These are phyloP conservation scores for Cosmorhoe ocellata DNA, from an alignment of 2,888 invertebrate species.

Conservation along the genomic window DNA sequence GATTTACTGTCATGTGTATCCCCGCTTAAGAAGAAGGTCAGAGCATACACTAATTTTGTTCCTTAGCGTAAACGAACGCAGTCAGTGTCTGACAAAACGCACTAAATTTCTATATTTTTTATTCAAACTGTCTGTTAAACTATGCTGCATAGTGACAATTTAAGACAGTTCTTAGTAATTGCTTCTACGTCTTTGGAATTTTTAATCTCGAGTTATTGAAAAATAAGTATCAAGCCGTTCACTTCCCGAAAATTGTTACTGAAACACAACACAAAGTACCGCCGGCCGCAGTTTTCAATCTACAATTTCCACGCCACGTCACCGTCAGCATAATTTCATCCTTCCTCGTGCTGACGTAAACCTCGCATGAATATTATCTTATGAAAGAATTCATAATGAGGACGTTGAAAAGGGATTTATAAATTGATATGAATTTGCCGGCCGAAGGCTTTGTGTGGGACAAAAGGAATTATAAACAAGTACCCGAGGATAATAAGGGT, in stretches of 20 bases:
- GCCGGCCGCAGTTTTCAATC: slow-evolving; percentile 15
- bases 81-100: too few relatives aligned
- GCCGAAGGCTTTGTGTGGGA: slow-evolving; percentile 55
- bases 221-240: too few relatives aligned
- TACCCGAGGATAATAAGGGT: slow-evolving; percentile 50
- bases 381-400: slow-evolving; percentile 73
- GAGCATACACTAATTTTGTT: too few relatives aligned
- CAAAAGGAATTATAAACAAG: slow-evolving; percentile 74
- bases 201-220: too few relatives aligned
- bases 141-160: too few relatives aligned
- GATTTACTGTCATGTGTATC: too few relatives aligned
- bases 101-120: too few relatives aligned
- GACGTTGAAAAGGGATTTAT: slow-evolving; percentile 51
- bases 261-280: slow-evolving; percentile 7
- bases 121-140: too few relatives aligned
- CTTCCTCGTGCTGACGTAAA: slow-evolving; percentile 31
- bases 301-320: slow-evolving; percentile 32
- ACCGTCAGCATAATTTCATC: slow-evolving; percentile 36
- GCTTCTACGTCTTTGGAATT: too few relatives aligned
- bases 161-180: too few relatives aligned
- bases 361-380: slow-evolving; percentile 59
- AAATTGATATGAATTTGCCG: slow-evolving; percentile 74
- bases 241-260: not conserved
- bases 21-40: too few relatives aligned
- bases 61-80: too few relatives aligned